Conservation (phyloP, 1,140 invertebrate species). For the Bicyclus anynana region DNA sequence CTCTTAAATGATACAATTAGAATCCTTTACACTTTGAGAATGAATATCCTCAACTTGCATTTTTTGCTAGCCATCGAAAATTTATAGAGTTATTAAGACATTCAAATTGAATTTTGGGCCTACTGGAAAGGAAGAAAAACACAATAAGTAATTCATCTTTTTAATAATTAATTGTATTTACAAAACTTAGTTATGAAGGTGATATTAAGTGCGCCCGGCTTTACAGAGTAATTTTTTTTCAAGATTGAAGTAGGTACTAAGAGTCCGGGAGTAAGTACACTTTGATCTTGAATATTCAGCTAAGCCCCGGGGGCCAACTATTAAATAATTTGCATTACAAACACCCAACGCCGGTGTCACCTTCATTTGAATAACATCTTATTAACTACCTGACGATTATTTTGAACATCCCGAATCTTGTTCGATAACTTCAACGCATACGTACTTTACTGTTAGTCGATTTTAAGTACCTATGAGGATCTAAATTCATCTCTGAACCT, state of each 20-base stretch:
- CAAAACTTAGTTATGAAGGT: not conserved
- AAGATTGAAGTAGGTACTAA: not conserved
- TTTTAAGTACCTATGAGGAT: too few relatives aligned
- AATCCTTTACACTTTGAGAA: too few relatives aligned
- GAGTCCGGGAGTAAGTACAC: not conserved
- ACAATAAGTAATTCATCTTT: too few relatives aligned
- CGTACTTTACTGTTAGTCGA: not conserved
- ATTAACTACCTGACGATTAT: not conserved
- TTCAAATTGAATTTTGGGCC: too few relatives aligned
- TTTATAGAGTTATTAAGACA: too few relatives aligned
- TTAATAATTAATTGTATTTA: too few relatives aligned
- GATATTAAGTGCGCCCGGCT: too few relatives aligned
- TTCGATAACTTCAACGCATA: not conserved
- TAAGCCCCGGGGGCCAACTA: not conserved
- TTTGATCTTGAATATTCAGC: conserved; percentile 5
- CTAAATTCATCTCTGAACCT: too few relatives aligned
- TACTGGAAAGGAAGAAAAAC: too few relatives aligned
- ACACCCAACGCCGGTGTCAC: conserved; percentile 3
- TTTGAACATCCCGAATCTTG: not conserved
- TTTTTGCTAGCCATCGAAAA: too few relatives aligned
- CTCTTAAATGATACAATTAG: too few relatives aligned
- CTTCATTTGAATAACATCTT: conserved; percentile 12
- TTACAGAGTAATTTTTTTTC: not conserved
- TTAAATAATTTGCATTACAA: conserved; percentile 17
- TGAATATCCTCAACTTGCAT: too few relatives aligned